Evolutionary conservation across 2,888 invertebrate species (phyloP).

Genomic region (Tribolium freemani): DNA sequence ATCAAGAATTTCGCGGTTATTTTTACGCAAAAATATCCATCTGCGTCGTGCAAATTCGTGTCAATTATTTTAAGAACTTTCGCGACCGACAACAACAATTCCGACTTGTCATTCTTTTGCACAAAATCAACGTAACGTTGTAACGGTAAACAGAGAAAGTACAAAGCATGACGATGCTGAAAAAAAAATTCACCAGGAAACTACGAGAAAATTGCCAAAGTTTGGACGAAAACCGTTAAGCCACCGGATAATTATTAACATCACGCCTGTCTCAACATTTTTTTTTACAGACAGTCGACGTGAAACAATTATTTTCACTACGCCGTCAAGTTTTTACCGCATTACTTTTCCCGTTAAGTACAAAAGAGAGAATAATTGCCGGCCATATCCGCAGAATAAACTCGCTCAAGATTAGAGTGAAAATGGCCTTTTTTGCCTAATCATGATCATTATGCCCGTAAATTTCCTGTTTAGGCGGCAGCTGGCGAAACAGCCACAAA

Average conservation of each 20-base stretch:
- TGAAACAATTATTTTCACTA: constrained; percentile 8
- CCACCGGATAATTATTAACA: constrained; percentile 17
- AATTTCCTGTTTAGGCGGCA: background rate
- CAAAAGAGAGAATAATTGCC: constrained; percentile 3
- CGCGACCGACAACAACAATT: constrained; percentile 12
- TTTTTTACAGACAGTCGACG: background rate
- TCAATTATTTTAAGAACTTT: constrained; percentile 14
- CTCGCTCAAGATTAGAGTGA: background rate
- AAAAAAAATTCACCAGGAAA: background rate
- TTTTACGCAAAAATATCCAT: constrained; percentile 3
- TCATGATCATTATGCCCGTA: background rate
- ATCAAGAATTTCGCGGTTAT: constrained; percentile 10
- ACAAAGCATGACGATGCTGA: background rate
- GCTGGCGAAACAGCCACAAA: background rate
- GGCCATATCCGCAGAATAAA: background rate
- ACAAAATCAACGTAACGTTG: background rate
- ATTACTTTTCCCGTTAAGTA: constrained; percentile 8
- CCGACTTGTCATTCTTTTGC: background rate
- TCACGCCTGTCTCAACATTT: background rate
- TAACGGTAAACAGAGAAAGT: background rate
- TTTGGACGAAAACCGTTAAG: constrained; percentile 20
- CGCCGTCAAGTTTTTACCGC: constrained; percentile 3
- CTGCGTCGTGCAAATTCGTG: constrained; percentile 1
- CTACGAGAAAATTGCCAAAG: background rate
- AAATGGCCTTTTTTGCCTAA: background rate